These are phyloP conservation scores for Xestia c-nigrum DNA, from an alignment of 2,888 invertebrate species.

Conservation along the genomic window DNA sequence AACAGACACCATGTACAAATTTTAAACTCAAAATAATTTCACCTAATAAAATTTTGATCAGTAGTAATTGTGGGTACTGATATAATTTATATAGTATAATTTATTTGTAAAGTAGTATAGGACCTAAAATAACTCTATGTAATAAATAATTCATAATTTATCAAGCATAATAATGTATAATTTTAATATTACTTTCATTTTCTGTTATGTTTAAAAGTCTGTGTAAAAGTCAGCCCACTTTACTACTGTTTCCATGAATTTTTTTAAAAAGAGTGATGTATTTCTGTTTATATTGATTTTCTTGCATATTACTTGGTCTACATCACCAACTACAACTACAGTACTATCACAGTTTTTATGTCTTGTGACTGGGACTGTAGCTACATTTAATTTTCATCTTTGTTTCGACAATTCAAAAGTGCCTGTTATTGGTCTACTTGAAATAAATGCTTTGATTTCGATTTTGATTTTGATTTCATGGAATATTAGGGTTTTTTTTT, in stretches of 20 bases:
- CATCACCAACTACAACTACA: too few relatives aligned
- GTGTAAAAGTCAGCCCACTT: too few relatives aligned
- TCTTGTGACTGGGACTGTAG: too few relatives aligned
- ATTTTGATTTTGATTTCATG: too few relatives aligned
- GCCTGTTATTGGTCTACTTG: too few relatives aligned
- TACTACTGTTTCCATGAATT: not conserved
- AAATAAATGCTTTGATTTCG: too few relatives aligned
- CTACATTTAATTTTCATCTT: too few relatives aligned
- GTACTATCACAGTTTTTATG: too few relatives aligned
- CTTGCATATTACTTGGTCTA: not conserved
- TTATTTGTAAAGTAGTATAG: constrained; percentile 4
- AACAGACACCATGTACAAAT: not conserved
- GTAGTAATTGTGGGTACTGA: constrained; percentile 2
- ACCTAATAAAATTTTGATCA: not conserved
- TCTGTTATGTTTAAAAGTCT: too few relatives aligned
- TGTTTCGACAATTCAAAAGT: too few relatives aligned
- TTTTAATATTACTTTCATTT: not conserved
- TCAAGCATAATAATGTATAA: not conserved
- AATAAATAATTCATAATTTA: not conserved
- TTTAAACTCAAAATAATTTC: not conserved
- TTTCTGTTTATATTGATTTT: not conserved
- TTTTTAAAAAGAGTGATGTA: not conserved
- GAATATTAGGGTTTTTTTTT: too few relatives aligned
- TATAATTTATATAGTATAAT: not conserved
- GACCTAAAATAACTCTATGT: not conserved